Conservation (phyloP, 1,140 invertebrate species). For the Hyposmocoma kahamanoa region DNA sequence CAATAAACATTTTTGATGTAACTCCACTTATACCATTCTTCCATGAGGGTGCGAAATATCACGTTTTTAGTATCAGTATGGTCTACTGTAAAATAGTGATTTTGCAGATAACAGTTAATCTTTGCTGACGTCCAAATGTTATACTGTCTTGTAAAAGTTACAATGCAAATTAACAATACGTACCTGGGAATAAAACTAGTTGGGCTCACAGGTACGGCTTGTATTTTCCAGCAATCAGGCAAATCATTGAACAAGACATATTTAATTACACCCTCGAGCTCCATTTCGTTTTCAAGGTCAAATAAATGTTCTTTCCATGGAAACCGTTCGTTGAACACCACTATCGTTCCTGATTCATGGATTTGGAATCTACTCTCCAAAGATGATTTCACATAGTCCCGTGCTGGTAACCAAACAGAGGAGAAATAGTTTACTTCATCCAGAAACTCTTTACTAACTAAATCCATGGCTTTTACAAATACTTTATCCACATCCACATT, state of each 20-base stretch:
- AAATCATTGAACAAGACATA: slow-evolving; percentile 84
- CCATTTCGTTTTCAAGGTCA: slow-evolving; percentile 84
- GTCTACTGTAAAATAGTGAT: too few relatives aligned
- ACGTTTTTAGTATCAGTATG: too few relatives aligned
- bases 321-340: slow-evolving; percentile 79
- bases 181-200: slow-evolving; percentile 88
- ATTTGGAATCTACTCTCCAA: slow-evolving; percentile 80
- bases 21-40: too few relatives aligned
- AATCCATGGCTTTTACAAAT: slow-evolving; percentile 85
- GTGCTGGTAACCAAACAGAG: slow-evolving; percentile 89
- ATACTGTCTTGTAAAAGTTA: too few relatives aligned
- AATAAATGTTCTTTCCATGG: slow-evolving; percentile 95
- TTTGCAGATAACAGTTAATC: too few relatives aligned
- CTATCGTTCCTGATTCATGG: slow-evolving; percentile 83
- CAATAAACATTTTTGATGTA: too few relatives aligned
- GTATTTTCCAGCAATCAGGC: slow-evolving; percentile 83
- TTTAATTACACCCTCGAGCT: slow-evolving; percentile 80
- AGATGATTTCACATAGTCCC: slow-evolving; percentile 81
- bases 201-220: slow-evolving; percentile 82
- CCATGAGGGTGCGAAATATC: too few relatives aligned
- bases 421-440: slow-evolving; percentile 81
- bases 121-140: too few relatives aligned
- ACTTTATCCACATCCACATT: slow-evolving; percentile 72
- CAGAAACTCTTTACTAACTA: slow-evolving; percentile 89
- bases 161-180: too few relatives aligned